Conservation (phyloP, 2,888 invertebrate genomes). For the Alentia gelatinosa region DNA sequence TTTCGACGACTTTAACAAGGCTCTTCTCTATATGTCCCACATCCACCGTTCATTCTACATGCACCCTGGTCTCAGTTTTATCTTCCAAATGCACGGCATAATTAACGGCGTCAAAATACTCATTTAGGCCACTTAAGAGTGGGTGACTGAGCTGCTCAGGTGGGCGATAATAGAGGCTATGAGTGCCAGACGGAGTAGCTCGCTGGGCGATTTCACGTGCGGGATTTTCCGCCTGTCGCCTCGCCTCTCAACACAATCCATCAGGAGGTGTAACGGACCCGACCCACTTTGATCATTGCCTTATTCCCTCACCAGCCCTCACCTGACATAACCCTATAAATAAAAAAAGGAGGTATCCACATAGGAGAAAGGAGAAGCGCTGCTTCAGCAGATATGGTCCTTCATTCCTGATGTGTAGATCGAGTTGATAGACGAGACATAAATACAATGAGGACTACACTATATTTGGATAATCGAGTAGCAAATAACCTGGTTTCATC, state of each 20-base stretch:
- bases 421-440: too few species aligned
- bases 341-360: background rate
- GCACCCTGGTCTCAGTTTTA: too few species aligned
- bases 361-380: too few species aligned
- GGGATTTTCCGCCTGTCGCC: slow-evolving; percentile 22
- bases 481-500: too few species aligned
- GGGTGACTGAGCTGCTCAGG: background rate
- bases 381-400: too few species aligned
- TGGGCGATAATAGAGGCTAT: slow-evolving; percentile 26
- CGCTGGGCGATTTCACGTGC: background rate
- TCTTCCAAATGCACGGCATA: background rate
- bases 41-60: too few species aligned
- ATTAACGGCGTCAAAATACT: slow-evolving; percentile 16
- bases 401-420: too few species aligned
- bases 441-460: too few species aligned
- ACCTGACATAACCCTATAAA: background rate
- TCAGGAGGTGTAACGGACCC: background rate
- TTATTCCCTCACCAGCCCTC: background rate
- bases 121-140: slow-evolving; percentile 16
- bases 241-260: background rate
- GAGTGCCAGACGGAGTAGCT: background rate
- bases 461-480: too few species aligned
- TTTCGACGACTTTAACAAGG: too few species aligned
- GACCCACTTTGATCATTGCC: background rate
- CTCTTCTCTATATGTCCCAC: too few species aligned